These are phyloP conservation scores for Mixornis gularis DNA, from an alignment of 2,113 vertebrate genomes.

Conservation along the genomic window DNA sequence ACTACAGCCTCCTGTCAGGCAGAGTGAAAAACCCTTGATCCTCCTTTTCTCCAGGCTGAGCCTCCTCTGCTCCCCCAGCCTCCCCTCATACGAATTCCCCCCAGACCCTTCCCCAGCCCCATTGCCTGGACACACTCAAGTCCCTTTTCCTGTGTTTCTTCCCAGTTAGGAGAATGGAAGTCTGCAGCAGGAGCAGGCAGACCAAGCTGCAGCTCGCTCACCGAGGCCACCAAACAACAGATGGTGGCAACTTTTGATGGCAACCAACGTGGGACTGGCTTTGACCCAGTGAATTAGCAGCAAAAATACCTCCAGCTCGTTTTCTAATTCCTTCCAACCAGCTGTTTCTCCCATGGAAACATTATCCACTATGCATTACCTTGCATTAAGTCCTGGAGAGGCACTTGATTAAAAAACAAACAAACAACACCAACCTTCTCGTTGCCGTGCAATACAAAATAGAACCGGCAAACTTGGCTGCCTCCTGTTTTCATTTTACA, in stretches of 20 bases:
- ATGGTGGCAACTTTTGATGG: background rate
- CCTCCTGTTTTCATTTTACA: constrained; percentile 26
- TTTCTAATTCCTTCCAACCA: background rate
- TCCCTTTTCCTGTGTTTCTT: background rate
- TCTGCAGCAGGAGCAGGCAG: background rate
- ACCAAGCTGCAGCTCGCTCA: background rate
- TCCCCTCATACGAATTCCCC: background rate
- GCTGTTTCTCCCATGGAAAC: background rate
- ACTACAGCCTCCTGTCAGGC: background rate
- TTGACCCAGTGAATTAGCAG: background rate
- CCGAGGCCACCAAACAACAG: constrained; percentile 1
- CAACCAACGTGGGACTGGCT: background rate
- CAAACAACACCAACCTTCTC: background rate
- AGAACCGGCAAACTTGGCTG: background rate
- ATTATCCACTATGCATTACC: background rate
- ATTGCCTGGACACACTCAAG: background rate
- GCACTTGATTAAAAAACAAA: background rate
- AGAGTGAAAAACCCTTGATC: background rate
- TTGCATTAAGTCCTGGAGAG: background rate
- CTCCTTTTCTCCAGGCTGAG: background rate
- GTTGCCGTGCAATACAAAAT: background rate
- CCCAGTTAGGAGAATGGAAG: background rate
- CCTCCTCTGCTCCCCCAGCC: background rate
- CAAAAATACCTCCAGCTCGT: background rate
- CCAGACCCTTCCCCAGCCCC: background rate